Base-by-base conservation (phyloP, 2,113 vertebrate genomes). In the Cyprinodon variegatus region DNA sequence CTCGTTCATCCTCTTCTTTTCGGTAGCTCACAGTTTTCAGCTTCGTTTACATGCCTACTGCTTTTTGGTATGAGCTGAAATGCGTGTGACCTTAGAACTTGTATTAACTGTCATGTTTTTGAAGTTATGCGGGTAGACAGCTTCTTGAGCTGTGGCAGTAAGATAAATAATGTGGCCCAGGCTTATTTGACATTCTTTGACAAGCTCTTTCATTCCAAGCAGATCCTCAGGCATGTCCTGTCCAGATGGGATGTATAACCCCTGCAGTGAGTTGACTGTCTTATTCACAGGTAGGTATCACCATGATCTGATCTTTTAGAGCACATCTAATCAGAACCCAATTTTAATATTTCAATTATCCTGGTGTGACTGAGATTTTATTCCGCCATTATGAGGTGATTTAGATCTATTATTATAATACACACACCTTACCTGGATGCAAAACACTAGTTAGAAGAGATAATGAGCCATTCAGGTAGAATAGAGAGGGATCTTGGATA, bases 141-240 rank as follows among this genome's bases (percentile, higher is more conserved):
- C 62, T 53, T 62, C 10, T 38, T 53, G 65, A 50, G 46, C 45
- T 38, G 64, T 61, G 66, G 50, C 60, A 62, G 39, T 4, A 66
- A 14, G 14, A 60, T 73, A 39, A 82, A 48, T 43, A 59, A 73
- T 22, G 43, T 46, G 53, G 64, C 46, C 10, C 45, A 60, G 60
- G 64, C 3, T 20, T 66, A n/a, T 61, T 73, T 60, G 48, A 53
- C 48, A 38, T 62, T 8, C 61, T 61, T 37, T 37, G 12, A 53
- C 50, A 17, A 20, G 50, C 50, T 57, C 17, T 57, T 57, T 57
- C n/a, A 57, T 57, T 57, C 50, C 50, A 57, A 57, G 40, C 64
- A 65, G 11, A 65, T 12, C 64, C 11, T n/a, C 50, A 57, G 20
- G 2, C 50, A 57, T 57, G 50, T 9, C 50, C 50, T 57, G 17